Conservation (phyloP, 2,113 vertebrate genomes). For the Hiodon alosoides region DNA sequence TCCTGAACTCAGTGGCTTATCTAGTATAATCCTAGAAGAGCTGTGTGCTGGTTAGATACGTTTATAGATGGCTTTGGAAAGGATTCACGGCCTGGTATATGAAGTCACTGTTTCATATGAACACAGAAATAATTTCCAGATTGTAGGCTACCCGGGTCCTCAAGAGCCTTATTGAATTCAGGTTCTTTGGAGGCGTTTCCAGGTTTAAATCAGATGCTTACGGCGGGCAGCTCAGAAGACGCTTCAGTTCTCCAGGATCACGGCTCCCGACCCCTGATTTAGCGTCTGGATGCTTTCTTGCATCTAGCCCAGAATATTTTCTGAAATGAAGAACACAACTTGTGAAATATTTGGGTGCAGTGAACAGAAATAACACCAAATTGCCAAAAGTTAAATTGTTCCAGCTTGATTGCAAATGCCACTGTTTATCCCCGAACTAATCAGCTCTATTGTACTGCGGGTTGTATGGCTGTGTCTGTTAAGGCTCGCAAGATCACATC, state of each 20-base stretch:
- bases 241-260: too few relatives aligned
- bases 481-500: slow-evolving; percentile 64
- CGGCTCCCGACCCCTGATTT: too few relatives aligned
- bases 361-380: slow-evolving; percentile 31
- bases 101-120: not conserved
- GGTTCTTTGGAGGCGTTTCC: too few relatives aligned
- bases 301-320: not conserved
- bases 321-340: slow-evolving; percentile 14
- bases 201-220: too few relatives aligned
- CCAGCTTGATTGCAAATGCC: slow-evolving; percentile 54
- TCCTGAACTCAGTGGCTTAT: not conserved
- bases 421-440: slow-evolving; percentile 55
- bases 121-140: not conserved
- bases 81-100: not conserved
- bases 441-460: slow-evolving; percentile 63
- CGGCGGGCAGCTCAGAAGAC: too few relatives aligned
- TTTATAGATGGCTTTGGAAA: not conserved
- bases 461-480: slow-evolving; percentile 64
- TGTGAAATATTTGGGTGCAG: slow-evolving; percentile 33
- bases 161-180: too few relatives aligned
- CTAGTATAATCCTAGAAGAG: not conserved
- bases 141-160: not conserved
- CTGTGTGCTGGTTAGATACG: too few relatives aligned
- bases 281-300: not conserved
- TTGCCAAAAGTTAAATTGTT: slow-evolving; percentile 33